Percentiles rank a stretch among this genome's conserved stretches.
phyloP scores from a whole-genome alignment of 1,140 invertebrate genomes.

The Leptonema lineaticorne region DNA sequence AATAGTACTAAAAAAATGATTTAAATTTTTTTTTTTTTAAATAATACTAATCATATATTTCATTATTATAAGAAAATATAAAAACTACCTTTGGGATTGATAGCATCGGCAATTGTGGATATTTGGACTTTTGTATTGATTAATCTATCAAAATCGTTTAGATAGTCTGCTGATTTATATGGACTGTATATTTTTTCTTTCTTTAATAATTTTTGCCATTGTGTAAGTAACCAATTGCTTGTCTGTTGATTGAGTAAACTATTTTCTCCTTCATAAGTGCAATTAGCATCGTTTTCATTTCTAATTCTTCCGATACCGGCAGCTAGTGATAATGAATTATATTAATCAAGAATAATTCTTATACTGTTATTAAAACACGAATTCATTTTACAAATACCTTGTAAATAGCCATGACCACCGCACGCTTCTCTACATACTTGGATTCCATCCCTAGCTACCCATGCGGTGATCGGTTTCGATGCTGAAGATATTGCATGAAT shows the following conservation, averaged over 20 bases:
- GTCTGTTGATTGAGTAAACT: slow-evolving; percentile 85
- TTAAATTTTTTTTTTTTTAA: background rate
- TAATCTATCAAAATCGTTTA: slow-evolving; percentile 55
- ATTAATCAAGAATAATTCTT: background rate
- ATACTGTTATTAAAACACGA: background rate
- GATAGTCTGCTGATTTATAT: slow-evolving; percentile 64
- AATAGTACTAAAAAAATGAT: slow-evolving; percentile 56
- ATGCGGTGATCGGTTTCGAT: slow-evolving; percentile 74
- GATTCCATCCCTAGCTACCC: slow-evolving; percentile 79
- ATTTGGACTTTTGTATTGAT: slow-evolving; percentile 52
- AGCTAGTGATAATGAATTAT: slow-evolving; percentile 50
- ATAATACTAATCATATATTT: background rate
- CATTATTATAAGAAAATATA: too few species aligned
- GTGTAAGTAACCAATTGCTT: slow-evolving; percentile 71
- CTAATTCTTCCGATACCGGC: slow-evolving; percentile 72
- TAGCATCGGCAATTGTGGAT: slow-evolving; percentile 54
- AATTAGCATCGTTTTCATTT: slow-evolving; percentile 85
- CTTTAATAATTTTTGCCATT: slow-evolving; percentile 55
- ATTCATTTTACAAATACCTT: slow-evolving; percentile 53
- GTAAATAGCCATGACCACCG: slow-evolving; percentile 74
- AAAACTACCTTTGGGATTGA: slow-evolving; percentile 63
- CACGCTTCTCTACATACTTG: slow-evolving; percentile 83
- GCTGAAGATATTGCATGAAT: slow-evolving; percentile 76
- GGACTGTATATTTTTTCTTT: slow-evolving; percentile 58
- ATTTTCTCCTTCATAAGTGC: slow-evolving; percentile 89